Evolutionary conservation across 2,888 invertebrate genomes (phyloP).

Genomic region (Luffia ferchaultella): DNA sequence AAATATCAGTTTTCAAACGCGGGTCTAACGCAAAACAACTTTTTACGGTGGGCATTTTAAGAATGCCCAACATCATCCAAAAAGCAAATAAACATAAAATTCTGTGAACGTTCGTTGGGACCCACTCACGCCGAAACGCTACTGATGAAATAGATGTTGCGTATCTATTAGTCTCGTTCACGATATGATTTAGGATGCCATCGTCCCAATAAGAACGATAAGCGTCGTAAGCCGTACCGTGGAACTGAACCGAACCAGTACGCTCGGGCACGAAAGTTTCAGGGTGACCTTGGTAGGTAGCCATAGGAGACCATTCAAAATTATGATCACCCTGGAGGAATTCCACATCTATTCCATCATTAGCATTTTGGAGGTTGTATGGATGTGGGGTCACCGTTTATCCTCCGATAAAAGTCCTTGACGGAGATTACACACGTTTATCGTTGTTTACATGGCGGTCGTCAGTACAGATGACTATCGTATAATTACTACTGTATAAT

Average conservation of each 20-base stretch:
- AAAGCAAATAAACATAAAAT: slow-evolving; percentile 9
- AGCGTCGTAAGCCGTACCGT: neutral
- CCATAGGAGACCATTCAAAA: slow-evolving; percentile 4
- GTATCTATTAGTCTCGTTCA: neutral
- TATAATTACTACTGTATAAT: no score
- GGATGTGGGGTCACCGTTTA: no score
- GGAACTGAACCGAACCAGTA: neutral
- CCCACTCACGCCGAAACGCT: slow-evolving; percentile 1
- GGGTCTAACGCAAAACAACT: slow-evolving; percentile 9
- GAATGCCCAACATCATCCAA: slow-evolving; percentile 7
- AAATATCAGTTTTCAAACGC: slow-evolving; percentile 8
- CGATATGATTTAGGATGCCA: neutral
- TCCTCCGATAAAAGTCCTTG: no score
- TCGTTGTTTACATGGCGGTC: no score
- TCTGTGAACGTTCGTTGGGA: slow-evolving; percentile 4
- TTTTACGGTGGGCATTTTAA: slow-evolving; percentile 4
- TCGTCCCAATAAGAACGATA: slow-evolving; percentile 2
- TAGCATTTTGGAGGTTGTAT: no score
- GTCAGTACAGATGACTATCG: no score
- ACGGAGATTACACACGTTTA: no score
- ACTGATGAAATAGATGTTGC: neutral
- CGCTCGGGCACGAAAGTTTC: neutral
- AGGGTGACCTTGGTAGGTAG: neutral
- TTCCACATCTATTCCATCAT: no score
- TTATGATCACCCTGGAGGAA: no score